These are phyloP conservation scores for Lutraria rhynchaena DNA, from an alignment of 1,140 invertebrate species.

Conservation along the genomic window DNA sequence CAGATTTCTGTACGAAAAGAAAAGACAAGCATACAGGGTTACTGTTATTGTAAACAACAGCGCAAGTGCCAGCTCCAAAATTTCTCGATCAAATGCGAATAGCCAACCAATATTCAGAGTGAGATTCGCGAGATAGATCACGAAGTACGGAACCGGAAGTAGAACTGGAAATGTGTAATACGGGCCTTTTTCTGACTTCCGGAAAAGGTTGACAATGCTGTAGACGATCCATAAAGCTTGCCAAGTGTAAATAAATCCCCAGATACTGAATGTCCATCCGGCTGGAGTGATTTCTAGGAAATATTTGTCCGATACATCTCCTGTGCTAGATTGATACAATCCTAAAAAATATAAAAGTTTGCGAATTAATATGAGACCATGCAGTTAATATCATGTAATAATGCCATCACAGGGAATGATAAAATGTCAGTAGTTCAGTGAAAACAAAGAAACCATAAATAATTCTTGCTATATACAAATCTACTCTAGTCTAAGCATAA, in stretches of 20 bases:
- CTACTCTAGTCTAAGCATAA: too few species aligned
- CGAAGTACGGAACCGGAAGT: slow-evolving; percentile 64
- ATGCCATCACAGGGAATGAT: too few species aligned
- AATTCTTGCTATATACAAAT: too few species aligned
- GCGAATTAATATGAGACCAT: too few species aligned
- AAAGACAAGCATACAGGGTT: slow-evolving; percentile 69
- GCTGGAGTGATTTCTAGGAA: slow-evolving; percentile 68
- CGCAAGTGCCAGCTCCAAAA: slow-evolving; percentile 62
- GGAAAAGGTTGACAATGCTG: slow-evolving; percentile 67
- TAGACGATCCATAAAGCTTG: slow-evolving; percentile 73
- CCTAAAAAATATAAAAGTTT: too few species aligned
- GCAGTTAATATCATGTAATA: too few species aligned
- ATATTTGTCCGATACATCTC: slow-evolving; percentile 68
- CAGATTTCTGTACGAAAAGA: slow-evolving; percentile 65
- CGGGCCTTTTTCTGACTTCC: slow-evolving; percentile 52
- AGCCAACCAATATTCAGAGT: slow-evolving; percentile 76
- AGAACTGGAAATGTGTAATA: slow-evolving; percentile 59
- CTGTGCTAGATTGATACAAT: slow-evolving; percentile 67
- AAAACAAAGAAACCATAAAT: too few species aligned
- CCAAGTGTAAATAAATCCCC: slow-evolving; percentile 78
- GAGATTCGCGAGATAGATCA: slow-evolving; percentile 66
- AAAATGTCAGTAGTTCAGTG: too few species aligned
- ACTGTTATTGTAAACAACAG: slow-evolving; percentile 66
- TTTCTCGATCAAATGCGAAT: slow-evolving; percentile 73
- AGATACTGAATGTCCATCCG: slow-evolving; percentile 77